phyloP scores from a whole-genome alignment of 2,888 invertebrate genomes.

The Trissolcus brochymenae region DNA sequence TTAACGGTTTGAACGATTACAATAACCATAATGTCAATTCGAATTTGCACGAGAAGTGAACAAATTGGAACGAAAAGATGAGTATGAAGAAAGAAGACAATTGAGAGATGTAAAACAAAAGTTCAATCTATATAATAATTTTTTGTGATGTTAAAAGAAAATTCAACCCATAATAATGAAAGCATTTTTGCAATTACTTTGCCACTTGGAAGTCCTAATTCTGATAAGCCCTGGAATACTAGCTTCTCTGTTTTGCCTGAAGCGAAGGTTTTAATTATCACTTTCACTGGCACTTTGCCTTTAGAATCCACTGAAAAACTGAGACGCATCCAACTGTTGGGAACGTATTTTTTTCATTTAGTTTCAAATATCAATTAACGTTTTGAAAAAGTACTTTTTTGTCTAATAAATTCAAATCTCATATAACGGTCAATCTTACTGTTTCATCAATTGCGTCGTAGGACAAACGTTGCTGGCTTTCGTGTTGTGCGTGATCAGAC shows the following conservation, averaged over 20 bases:
- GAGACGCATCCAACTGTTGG: slow-evolving; percentile 82
- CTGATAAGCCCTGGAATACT: slow-evolving; percentile 82
- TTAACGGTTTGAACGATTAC: no score
- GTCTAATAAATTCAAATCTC: not conserved
- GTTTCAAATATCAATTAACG: not conserved
- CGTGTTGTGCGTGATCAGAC: slow-evolving; percentile 95
- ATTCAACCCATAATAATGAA: slow-evolving; percentile 5
- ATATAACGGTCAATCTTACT: slow-evolving; percentile 82
- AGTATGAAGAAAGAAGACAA: no score
- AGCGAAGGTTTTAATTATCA: slow-evolving; percentile 83
- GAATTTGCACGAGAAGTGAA: no score
- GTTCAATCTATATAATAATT: no score
- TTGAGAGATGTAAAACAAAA: no score
- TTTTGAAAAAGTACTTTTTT: not conserved
- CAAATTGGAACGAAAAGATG: no score
- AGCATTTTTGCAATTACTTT: slow-evolving; percentile 62
- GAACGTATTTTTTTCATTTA: not conserved
- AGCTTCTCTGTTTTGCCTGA: slow-evolving; percentile 84
- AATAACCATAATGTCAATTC: no score
- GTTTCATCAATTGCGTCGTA: slow-evolving; percentile 96
- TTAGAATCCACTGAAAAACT: slow-evolving; percentile 81
- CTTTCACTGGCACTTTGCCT: slow-evolving; percentile 82
- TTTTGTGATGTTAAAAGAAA: not conserved
- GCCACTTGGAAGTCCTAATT: slow-evolving; percentile 80
- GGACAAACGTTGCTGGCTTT: slow-evolving; percentile 98